A percentile compares a stretch with the other conserved stretches of the same genome.
Evolutionary conservation across 2,113 vertebrate genomes (phyloP).

Genomic region (Hydrolagus affinis): DNA sequence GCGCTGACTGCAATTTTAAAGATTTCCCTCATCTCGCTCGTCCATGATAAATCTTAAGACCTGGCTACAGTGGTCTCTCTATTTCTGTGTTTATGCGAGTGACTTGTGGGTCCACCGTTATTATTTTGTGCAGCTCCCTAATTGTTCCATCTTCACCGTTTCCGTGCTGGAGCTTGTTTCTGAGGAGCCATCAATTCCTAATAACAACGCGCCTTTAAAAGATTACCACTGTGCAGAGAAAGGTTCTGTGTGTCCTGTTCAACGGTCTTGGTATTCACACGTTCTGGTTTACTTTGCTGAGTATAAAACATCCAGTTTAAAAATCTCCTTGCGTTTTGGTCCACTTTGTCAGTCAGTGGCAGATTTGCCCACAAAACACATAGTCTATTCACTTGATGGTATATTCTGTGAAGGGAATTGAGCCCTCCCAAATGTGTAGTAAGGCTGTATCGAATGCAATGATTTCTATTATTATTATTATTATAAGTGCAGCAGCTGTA

Average conservation of each 20-base stretch:
- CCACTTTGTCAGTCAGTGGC: not conserved
- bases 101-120: no score
- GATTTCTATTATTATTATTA: no score
- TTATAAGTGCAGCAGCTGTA: no score
- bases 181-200: not conserved
- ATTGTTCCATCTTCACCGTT: not conserved
- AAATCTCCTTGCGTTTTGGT: not conserved
- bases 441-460: no score
- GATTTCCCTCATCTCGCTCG: no score
- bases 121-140: not conserved
- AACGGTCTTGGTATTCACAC: no score
- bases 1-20: no score
- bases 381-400: no score
- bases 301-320: not conserved
- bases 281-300: not conserved
- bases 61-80: not conserved
- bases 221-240: not conserved
- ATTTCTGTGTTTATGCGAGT: not conserved
- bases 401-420: no score
- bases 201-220: not conserved
- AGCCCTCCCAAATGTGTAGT: no score
- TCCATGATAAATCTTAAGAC: not conserved
- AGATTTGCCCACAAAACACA: not conserved
- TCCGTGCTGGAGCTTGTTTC: not conserved
- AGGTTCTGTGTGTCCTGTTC: not conserved